Conservation (phyloP, 1,140 invertebrate genomes). For the Drosophila micromelanica region DNA sequence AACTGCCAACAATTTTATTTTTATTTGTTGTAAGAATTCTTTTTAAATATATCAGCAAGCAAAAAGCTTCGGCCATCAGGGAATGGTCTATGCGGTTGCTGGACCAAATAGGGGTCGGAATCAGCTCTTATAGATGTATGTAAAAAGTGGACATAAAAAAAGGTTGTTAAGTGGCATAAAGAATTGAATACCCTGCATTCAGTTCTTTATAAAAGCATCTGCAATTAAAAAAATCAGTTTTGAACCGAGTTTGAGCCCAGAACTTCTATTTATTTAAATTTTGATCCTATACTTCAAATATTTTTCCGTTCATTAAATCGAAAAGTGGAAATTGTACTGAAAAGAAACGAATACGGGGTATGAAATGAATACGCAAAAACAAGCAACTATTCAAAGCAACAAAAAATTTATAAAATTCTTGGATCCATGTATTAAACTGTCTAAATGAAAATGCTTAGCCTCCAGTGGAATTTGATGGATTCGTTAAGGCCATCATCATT, state of each 20-base stretch:
- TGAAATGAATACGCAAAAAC: conserved; percentile 21
- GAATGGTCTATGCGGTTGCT: background rate
- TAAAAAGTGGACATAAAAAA: conserved; percentile 19
- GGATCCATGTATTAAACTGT: background rate
- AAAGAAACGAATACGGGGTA: background rate
- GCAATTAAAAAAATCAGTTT: too few species aligned
- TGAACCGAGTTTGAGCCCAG: too few species aligned
- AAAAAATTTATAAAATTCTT: background rate
- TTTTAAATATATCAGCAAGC: conserved; percentile 54
- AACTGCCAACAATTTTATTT: conserved; percentile 38
- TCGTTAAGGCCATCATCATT: background rate
- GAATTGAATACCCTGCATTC: background rate
- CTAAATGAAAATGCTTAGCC: background rate
- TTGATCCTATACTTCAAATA: too few species aligned
- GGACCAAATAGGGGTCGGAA: conserved; percentile 31
- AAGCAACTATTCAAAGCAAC: conserved; percentile 2
- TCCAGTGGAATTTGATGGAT: background rate
- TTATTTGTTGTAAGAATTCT: conserved; percentile 12
- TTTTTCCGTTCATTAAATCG: too few species aligned
- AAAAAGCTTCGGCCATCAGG: conserved; percentile 38
- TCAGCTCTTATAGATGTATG: conserved; percentile 66
- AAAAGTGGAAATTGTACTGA: too few species aligned
- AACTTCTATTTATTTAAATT: too few species aligned
- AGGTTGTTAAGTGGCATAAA: background rate
- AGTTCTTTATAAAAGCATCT: background rate